These are phyloP conservation scores for Epizoanthus ramosus DNA, from an alignment of 92 coral and sea anemone genomes.

Conservation along the genomic window DNA sequence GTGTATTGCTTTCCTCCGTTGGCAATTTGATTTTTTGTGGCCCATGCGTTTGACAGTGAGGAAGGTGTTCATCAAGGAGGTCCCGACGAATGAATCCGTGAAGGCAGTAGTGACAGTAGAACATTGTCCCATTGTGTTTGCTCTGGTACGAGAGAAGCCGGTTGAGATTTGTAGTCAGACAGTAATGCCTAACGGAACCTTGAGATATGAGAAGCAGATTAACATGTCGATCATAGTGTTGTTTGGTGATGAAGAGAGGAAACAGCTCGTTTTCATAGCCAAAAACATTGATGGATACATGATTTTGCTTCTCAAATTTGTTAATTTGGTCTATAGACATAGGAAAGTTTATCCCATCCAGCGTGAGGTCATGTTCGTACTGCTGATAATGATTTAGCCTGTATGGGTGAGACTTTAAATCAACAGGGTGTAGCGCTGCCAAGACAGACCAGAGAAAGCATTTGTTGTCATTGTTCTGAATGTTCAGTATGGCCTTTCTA, in stretches of 20 bases:
- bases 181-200: slow-evolving; percentile 33
- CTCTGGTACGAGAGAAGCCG: too few relatives aligned
- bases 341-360: slow-evolving; percentile 26
- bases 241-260: slow-evolving; percentile 44
- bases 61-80: too few relatives aligned
- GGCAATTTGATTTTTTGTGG: too few relatives aligned
- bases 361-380: slow-evolving; percentile 38
- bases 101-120: too few relatives aligned
- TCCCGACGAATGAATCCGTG: too few relatives aligned
- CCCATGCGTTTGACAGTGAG: too few relatives aligned
- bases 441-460: slow-evolving; percentile 56
- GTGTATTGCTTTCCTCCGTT: too few relatives aligned
- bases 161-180: not conserved
- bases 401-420: too few relatives aligned
- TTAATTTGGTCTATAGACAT: slow-evolving; percentile 29
- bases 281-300: not conserved
- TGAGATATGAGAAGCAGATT: slow-evolving; percentile 28
- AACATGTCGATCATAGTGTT: slow-evolving; percentile 16
- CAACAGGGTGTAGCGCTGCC: too few relatives aligned
- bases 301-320: slow-evolving; percentile 41
- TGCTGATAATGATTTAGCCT: too few relatives aligned
- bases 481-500: slow-evolving; percentile 55
- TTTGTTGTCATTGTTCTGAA: slow-evolving; percentile 41
- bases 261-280: slow-evolving; percentile 20
- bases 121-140: too few relatives aligned